Percentiles rank a stretch among this genome's conserved stretches.
These are phyloP conservation scores for Drosophila simulans DNA, from an alignment of 1,140 invertebrate species.

Conservation along the genomic window DNA sequence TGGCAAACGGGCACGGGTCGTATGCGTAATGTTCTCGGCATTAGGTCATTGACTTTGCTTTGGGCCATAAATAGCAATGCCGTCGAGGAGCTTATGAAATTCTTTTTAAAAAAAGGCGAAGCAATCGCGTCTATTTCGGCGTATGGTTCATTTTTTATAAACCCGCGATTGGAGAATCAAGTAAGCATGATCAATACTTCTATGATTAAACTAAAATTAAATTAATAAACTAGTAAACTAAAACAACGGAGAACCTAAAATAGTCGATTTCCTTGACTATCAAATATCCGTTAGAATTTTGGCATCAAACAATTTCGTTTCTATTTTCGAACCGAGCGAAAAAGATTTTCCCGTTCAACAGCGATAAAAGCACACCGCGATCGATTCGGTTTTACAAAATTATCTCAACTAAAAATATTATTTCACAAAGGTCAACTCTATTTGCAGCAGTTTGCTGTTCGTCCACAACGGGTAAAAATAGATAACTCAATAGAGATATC, in stretches of 20 bases:
- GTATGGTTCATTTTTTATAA: conserved; percentile 33
- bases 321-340: neutral
- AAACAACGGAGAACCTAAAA: no score
- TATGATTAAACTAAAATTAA: neutral
- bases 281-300: no score
- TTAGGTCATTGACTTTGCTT: conserved; percentile 54
- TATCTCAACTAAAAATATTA: neutral
- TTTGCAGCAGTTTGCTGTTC: conserved; percentile 41
- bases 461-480: conserved; percentile 39
- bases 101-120: conserved; percentile 18
- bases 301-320: conserved; percentile 17
- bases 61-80: conserved; percentile 50
- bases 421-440: conserved; percentile 59
- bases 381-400: no score
- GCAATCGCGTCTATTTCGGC: conserved; percentile 6
- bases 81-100: conserved; percentile 52
- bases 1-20: conserved; percentile 41
- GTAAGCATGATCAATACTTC: neutral
- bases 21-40: conserved; percentile 63
- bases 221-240: no score
- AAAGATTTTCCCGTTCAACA: no score
- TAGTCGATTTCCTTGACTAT: no score
- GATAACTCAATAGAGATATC: conserved; percentile 13
- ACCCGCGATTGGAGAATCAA: conserved; percentile 2
- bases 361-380: no score